These are phyloP conservation scores for Philopotamus ludificatus DNA, from an alignment of 1,140 invertebrate genomes.

Conservation along the genomic window DNA sequence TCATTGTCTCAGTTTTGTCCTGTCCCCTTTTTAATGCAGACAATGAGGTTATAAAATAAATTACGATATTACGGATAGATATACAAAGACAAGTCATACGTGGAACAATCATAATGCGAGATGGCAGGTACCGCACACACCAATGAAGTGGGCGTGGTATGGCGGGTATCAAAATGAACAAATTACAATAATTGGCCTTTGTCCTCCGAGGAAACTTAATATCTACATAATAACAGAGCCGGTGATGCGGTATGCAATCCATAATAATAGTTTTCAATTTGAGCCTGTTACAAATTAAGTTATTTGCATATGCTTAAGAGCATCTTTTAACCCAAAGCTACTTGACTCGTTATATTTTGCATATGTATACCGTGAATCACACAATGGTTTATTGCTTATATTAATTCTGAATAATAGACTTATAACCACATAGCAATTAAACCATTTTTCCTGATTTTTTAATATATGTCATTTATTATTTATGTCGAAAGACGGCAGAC, in stretches of 20 bases:
- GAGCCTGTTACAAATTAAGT: conserved; percentile 26
- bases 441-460: too few species aligned
- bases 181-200: conserved; percentile 40
- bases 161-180: conserved; percentile 28
- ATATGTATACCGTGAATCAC: too few species aligned
- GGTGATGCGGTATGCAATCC: conserved; percentile 1
- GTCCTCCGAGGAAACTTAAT: conserved; percentile 29
- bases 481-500: too few species aligned
- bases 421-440: too few species aligned
- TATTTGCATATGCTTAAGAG: conserved; percentile 29
- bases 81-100: conserved; percentile 9
- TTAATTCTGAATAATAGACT: too few species aligned
- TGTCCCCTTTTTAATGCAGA: conserved; percentile 27
- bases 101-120: conserved; percentile 30
- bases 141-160: conserved; percentile 26
- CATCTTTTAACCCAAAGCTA: too few species aligned
- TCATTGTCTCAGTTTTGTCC: conserved; percentile 21
- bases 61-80: conserved; percentile 22
- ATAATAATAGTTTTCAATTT: conserved; percentile 7
- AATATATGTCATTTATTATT: too few species aligned
- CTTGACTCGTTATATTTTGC: too few species aligned
- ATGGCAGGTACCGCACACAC: conserved; percentile 31
- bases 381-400: too few species aligned
- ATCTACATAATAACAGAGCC: conserved; percentile 26
- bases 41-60: conserved; percentile 38